phyloP scores from a whole-genome alignment of 2,113 vertebrate species.

The Plecturocebus donacophilus region DNA sequence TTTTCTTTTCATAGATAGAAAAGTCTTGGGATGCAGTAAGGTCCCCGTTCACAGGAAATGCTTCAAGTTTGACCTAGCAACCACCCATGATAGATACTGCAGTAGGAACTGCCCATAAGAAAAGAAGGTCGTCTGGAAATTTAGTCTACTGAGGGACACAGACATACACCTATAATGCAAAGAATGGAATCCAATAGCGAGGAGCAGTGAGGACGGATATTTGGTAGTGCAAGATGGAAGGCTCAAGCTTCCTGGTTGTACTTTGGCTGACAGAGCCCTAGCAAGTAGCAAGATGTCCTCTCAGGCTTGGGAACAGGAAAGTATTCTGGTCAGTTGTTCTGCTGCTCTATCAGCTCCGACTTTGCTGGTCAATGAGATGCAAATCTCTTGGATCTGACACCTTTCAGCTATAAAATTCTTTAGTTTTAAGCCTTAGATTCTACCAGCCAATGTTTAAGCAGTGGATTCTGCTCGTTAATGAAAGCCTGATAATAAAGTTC shows the following conservation, averaged over 20 bases:
- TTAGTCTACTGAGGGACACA: background rate
- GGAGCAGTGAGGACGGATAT: background rate
- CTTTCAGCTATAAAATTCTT: background rate
- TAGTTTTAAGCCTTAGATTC: conserved; percentile 15
- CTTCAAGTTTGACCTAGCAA: background rate
- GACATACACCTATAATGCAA: background rate
- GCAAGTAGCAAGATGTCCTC: background rate
- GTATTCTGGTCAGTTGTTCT: background rate
- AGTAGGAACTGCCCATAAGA: background rate
- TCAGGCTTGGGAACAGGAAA: background rate
- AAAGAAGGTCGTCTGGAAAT: background rate
- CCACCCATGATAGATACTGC: background rate
- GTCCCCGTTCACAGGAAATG: background rate
- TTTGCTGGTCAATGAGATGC: background rate
- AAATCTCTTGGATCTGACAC: background rate
- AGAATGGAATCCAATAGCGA: background rate
- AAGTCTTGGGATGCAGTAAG: background rate
- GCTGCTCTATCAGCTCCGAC: background rate
- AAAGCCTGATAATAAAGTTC: conserved; percentile 43
- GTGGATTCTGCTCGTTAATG: conserved; percentile 2
- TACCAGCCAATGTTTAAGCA: conserved; percentile 14
- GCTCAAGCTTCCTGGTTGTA: background rate
- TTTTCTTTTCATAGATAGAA: background rate
- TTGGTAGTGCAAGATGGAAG: background rate
- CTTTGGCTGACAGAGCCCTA: background rate